Conservation (phyloP, 2,888 invertebrate genomes). For the Arge pagana region DNA sequence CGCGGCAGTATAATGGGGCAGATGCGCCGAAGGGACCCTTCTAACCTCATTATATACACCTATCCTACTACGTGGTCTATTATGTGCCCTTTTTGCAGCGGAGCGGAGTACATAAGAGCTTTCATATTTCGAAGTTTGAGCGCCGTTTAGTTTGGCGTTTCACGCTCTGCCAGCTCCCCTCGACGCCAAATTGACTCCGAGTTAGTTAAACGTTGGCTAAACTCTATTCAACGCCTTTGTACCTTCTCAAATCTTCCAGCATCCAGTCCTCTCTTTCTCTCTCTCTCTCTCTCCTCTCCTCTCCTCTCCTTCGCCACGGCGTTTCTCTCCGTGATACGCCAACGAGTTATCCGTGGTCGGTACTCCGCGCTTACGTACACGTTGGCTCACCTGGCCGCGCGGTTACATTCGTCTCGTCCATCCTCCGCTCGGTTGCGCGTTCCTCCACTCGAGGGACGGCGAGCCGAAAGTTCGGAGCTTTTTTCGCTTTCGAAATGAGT, state of each 20-base stretch:
- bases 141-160: slow-evolving; percentile 58
- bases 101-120: slow-evolving; percentile 24
- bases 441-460: too few relatives aligned
- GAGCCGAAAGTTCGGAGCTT: too few relatives aligned
- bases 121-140: slow-evolving; percentile 43
- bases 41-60: slow-evolving; percentile 54
- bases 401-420: too few relatives aligned
- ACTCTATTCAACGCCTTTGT: slow-evolving; percentile 34
- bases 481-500: too few relatives aligned
- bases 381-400: too few relatives aligned
- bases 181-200: slow-evolving; percentile 22
- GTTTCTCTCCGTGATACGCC: too few relatives aligned
- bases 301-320: slow-evolving; percentile 6
- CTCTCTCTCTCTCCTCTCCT: slow-evolving; percentile 11
- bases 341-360: too few relatives aligned
- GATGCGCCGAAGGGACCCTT: slow-evolving; percentile 47
- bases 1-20: slow-evolving; percentile 55
- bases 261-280: slow-evolving; percentile 14
- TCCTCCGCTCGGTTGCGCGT: too few relatives aligned
- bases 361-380: too few relatives aligned
- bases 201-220: slow-evolving; percentile 37
- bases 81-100: slow-evolving; percentile 51
- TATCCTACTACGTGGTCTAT: slow-evolving; percentile 52
- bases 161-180: slow-evolving; percentile 54
- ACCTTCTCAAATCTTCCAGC: slow-evolving; percentile 11